These are phyloP conservation scores for Eilema griseolum DNA, from an alignment of 2,888 invertebrate genomes.

Conservation along the genomic window DNA sequence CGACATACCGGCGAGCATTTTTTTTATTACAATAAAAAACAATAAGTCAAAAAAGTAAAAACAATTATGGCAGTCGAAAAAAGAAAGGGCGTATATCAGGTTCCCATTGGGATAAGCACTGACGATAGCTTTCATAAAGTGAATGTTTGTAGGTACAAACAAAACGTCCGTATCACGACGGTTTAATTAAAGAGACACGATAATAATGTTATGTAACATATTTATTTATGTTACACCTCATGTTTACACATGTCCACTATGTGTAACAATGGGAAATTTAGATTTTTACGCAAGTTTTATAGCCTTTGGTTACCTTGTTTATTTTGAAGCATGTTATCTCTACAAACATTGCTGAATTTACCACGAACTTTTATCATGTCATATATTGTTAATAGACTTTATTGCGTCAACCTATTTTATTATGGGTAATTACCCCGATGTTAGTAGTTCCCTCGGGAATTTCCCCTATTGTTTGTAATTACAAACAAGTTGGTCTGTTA, in stretches of 20 bases:
- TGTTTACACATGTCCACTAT: background rate
- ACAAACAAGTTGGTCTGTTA: background rate
- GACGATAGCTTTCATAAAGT: background rate
- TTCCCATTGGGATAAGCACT: background rate
- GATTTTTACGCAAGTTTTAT: conserved; percentile 9
- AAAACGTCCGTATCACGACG: background rate
- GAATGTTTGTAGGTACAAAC: background rate
- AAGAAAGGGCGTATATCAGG: background rate
- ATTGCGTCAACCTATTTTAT: background rate
- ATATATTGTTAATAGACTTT: background rate
- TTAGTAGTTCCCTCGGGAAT: background rate
- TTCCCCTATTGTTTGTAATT: background rate
- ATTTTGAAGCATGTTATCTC: conserved; percentile 6
- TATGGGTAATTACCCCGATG: background rate
- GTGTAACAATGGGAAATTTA: background rate
- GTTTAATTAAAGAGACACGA: conserved; percentile 13
- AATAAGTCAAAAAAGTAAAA: too few species aligned
- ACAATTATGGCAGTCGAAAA: background rate
- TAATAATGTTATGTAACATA: conserved; percentile 17
- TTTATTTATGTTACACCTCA: conserved; percentile 16
- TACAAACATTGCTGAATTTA: conserved; percentile 12
- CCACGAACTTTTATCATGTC: background rate
- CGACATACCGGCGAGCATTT: too few species aligned
- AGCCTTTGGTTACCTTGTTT: conserved; percentile 5
- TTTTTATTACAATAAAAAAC: too few species aligned